These are phyloP conservation scores for Meloidogyne chitwoodi DNA, from an alignment of 1,140 invertebrate genomes.

Conservation along the genomic window DNA sequence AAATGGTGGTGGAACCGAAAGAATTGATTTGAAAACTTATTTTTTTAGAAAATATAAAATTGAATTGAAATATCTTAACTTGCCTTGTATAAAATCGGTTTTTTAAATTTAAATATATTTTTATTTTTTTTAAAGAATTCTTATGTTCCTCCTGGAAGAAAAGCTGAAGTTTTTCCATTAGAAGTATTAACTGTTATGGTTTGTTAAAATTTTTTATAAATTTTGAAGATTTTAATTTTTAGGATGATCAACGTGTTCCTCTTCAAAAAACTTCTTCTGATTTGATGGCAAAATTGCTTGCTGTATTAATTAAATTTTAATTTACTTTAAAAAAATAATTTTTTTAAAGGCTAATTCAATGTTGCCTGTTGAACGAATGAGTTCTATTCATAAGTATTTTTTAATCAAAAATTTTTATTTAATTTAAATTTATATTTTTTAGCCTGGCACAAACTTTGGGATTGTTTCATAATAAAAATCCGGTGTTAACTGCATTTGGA, in stretches of 20 bases:
- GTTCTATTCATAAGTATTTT: neutral
- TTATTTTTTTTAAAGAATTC: slow-evolving; percentile 7
- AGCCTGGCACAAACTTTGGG: neutral
- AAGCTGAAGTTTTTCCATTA: slow-evolving; percentile 26
- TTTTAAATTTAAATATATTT: neutral
- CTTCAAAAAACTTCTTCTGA: slow-evolving; percentile 24
- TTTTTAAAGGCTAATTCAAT: slow-evolving; percentile 8
- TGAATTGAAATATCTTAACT: slow-evolving; percentile 17
- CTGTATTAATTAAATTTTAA: neutral
- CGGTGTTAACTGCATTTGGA: slow-evolving; percentile 5
- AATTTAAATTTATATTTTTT: neutral
- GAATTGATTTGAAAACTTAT: slow-evolving; percentile 19
- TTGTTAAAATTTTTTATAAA: neutral
- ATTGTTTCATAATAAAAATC: neutral
- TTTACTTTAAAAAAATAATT: neutral
- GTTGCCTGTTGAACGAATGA: slow-evolving; percentile 1
- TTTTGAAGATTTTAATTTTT: neutral
- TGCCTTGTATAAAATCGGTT: slow-evolving; percentile 27
- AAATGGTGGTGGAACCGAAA: neutral
- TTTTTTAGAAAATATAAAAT: slow-evolving; percentile 21
- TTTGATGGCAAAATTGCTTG: slow-evolving; percentile 15
- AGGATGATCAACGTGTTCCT: slow-evolving; percentile 17
- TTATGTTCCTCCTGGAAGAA: slow-evolving; percentile 15
- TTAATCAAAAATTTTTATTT: neutral
- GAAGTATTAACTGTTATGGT: slow-evolving; percentile 28